phyloP scores from a whole-genome alignment of 2,797 vertebrate genomes.

The Smutsia gigantea region DNA sequence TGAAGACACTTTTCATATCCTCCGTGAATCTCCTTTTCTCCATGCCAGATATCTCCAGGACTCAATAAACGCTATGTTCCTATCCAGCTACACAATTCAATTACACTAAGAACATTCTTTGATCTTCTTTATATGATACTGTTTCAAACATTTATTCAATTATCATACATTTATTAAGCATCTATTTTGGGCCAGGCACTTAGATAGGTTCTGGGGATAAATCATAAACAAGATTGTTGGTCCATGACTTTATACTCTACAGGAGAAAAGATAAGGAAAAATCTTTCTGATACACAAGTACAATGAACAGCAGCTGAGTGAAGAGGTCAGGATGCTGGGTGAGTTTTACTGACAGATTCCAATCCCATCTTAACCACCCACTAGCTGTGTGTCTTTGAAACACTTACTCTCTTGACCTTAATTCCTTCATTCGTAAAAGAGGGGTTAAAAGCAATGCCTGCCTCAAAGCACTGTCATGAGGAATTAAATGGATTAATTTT shows the following conservation, averaged over 20 bases:
- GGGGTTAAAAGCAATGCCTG: background rate
- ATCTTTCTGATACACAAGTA: background rate
- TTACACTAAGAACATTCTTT: background rate
- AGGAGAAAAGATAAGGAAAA: background rate
- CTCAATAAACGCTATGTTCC: background rate
- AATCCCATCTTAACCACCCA: background rate
- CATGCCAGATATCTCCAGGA: background rate
- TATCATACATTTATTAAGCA: background rate
- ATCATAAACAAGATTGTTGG: background rate
- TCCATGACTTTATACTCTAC: background rate
- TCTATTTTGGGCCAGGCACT: background rate
- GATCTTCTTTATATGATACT: background rate
- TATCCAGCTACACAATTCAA: background rate
- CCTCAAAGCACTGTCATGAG: background rate
- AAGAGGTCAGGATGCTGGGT: background rate
- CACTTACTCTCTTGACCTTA: background rate
- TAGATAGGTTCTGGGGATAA: background rate
- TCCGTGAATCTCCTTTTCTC: background rate
- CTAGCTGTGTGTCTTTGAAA: background rate
- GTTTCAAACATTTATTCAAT: conserved; percentile 9
- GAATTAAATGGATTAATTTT: background rate
- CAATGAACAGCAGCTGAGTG: background rate
- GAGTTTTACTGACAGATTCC: background rate
- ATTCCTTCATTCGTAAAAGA: background rate
- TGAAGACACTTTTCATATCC: background rate